Evolutionary conservation across 2,797 vertebrate species (phyloP), one percentile per base, ranked within the genome.

Genomic region (Malurus leucopterus): DNA sequence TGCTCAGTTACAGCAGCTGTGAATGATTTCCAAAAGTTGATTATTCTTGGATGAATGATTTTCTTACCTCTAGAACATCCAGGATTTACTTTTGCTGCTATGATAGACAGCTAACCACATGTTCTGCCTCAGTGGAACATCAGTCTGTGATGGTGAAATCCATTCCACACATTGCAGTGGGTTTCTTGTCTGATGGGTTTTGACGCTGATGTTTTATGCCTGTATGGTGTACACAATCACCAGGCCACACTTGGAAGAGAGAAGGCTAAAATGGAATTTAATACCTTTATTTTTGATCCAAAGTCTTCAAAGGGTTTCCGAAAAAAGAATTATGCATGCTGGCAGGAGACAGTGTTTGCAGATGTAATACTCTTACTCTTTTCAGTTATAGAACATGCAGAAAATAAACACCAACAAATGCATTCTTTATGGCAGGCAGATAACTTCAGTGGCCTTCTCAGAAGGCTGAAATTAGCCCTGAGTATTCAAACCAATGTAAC

Each of bases 11-110:
- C 14, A 73, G 79, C 79, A 83, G 88, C 91, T 88, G 88, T 90
- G 91, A 94, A 94, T 91, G 77, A 90, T 94, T 96, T 93, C 92
- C 93, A 96, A 90, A 94, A 94, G 93, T 75, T 94, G 92, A 93
- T 96, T 93, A 90, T 89, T 90, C 89, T 63, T 90, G 92, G 90
- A 84, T 91, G 91, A 94, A 93, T 53, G 51, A 54, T 90, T 84
- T 90, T 94, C 88, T 85, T 91, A 84, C 84, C 63, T 86, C 57
- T 74, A 46, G 46, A 88, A 59, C 69, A 58, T 49, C 26, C 89
- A 84, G 71, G 38, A 34, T 88, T 90, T 84, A 32, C 80, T 86
- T 77, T 26, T 85, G 71, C 73, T 93, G n/a, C 89, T 68, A 1
- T 65, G 86, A 79, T 11, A 88, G 86, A 67, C 63, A 93, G 29